phyloP scores from a whole-genome alignment of 2,888 invertebrate genomes.

The Boloria euphrosyne region DNA sequence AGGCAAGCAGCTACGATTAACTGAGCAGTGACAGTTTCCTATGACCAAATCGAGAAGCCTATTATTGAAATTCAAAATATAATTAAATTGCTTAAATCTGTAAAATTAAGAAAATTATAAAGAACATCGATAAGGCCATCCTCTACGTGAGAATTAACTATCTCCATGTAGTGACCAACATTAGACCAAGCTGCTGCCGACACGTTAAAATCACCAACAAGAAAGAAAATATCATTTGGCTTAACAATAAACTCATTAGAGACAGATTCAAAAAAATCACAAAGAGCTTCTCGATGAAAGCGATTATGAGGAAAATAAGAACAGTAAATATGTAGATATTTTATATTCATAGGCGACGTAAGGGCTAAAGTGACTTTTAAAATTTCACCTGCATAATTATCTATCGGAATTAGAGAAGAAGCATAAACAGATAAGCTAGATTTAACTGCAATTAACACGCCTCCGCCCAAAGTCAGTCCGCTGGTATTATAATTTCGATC shows the following conservation, averaged over 20 bases:
- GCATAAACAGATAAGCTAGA: neutral
- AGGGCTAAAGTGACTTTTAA: neutral
- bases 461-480: neutral
- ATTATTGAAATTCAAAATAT: no score
- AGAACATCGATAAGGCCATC: no score
- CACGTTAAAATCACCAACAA: neutral
- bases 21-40: neutral
- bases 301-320: neutral
- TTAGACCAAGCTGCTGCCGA: neutral
- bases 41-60: neutral
- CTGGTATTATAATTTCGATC: neutral
- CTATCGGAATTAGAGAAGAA: neutral
- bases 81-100: no score
- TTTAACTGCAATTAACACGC: slow-evolving; percentile 5
- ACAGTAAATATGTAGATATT: neutral
- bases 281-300: neutral
- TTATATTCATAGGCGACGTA: neutral
- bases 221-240: neutral
- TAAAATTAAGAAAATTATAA: no score
- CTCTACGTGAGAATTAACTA: no score
- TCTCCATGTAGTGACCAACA: no score
- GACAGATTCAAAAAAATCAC: neutral
- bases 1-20: neutral
- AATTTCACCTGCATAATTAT: neutral
- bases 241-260: neutral